phyloP scores from a whole-genome alignment of 2,797 vertebrate species.

The Eidolon dupreanum region DNA sequence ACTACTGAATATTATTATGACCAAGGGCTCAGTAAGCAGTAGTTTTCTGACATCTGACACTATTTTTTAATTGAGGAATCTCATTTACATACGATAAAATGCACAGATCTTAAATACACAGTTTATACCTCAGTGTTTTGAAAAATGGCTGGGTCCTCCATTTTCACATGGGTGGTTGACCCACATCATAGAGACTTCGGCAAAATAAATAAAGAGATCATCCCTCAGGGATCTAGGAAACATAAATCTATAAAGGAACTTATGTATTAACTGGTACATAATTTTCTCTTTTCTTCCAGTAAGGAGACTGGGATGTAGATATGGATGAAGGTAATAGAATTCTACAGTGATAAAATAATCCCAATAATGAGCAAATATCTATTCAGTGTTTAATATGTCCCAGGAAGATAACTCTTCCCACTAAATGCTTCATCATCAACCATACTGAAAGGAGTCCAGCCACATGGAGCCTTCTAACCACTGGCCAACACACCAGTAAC shows the following conservation, averaged over 20 bases:
- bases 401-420: neutral
- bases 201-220: neutral
- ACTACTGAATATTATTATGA: neutral
- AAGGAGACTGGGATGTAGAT: neutral
- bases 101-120: neutral
- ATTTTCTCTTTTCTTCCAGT: neutral
- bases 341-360: neutral
- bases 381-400: neutral
- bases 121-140: neutral
- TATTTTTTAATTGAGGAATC: neutral
- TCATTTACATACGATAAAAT: neutral
- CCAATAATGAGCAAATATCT: neutral
- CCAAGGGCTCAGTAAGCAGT: neutral
- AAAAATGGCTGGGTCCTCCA: neutral
- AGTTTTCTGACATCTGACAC: neutral
- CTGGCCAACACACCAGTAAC: neutral
- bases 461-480: neutral
- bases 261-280: neutral
- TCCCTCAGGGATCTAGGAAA: neutral
- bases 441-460: neutral
- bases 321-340: neutral
- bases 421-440: neutral
- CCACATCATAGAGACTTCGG: neutral
- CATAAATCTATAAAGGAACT: neutral
- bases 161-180: neutral